These are phyloP conservation scores for Ibidorhyncha struthersii DNA, from an alignment of 2,113 vertebrate species.

Conservation along the genomic window DNA sequence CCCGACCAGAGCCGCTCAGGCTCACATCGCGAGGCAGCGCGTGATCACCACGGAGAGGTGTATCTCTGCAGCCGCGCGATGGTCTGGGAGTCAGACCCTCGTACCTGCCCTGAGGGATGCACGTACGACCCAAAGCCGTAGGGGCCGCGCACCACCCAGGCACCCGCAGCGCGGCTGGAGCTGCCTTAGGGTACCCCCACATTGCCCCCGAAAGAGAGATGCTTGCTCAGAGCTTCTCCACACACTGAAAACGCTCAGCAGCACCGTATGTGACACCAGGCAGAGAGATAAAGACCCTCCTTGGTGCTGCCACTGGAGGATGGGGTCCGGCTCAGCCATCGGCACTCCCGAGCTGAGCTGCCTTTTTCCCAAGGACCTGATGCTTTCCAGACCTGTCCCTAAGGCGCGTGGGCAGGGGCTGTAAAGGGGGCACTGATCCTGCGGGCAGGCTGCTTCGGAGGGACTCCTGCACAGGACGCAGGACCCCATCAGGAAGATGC, in stretches of 20 bases:
- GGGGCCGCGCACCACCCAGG: neutral
- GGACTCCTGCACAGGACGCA: neutral
- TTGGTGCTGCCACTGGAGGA: neutral
- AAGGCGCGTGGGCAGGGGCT: neutral
- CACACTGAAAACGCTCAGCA: neutral
- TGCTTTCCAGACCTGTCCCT: neutral
- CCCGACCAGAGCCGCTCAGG: too few species aligned
- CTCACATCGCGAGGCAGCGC: fast-evolving
- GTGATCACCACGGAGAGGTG: fast-evolving
- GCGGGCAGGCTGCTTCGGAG: neutral
- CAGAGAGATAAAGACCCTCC: neutral
- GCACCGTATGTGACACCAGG: neutral
- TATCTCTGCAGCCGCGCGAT: neutral
- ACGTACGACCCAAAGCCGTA: fast-evolving
- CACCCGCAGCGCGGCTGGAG: neutral
- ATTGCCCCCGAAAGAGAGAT: fast-evolving
- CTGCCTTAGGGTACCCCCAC: neutral
- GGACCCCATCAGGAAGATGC: neutral
- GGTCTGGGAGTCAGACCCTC: neutral
- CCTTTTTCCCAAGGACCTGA: neutral
- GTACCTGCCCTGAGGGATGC: fast-evolving
- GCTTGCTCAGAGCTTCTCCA: neutral
- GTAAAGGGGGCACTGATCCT: neutral
- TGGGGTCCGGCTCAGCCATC: fast-evolving
- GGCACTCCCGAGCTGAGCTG: fast-evolving